These are phyloP conservation scores for Eupithecia exiguata DNA, from an alignment of 2,888 invertebrate genomes.

Conservation along the genomic window DNA sequence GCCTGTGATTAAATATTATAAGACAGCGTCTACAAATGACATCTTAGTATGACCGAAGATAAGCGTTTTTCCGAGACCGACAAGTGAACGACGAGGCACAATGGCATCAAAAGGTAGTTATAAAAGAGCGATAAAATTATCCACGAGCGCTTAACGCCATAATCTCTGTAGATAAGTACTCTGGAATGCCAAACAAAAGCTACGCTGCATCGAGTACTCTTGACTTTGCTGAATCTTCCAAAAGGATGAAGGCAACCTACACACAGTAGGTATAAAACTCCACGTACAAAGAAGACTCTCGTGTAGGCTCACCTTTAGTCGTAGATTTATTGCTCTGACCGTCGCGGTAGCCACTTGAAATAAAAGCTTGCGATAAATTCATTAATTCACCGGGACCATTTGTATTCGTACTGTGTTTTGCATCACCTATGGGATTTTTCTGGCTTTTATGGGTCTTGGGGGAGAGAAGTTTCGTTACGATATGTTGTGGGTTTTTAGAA, in stretches of 20 bases:
- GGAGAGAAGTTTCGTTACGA: background rate
- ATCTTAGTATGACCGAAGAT: background rate
- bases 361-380: constrained; percentile 63
- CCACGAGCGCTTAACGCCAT: constrained; percentile 1
- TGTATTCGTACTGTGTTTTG: constrained; percentile 53
- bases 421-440: constrained; percentile 35
- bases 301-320: constrained; percentile 10
- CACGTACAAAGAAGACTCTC: background rate
- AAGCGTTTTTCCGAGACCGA: background rate
- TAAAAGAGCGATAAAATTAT: background rate
- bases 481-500: background rate
- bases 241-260: constrained; percentile 9
- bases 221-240: constrained; percentile 18
- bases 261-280: background rate
- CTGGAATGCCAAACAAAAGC: background rate
- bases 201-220: constrained; percentile 8
- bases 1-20: too few relatives aligned
- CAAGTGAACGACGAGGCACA: background rate
- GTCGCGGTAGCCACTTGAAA: constrained; percentile 53
- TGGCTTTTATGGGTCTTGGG: background rate
- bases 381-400: constrained; percentile 62
- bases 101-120: background rate
- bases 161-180: background rate
- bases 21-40: background rate
- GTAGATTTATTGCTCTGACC: constrained; percentile 57